Evolutionary conservation across 1,140 invertebrate species (phyloP).

Genomic region (Brachionus rotundiformis): DNA sequence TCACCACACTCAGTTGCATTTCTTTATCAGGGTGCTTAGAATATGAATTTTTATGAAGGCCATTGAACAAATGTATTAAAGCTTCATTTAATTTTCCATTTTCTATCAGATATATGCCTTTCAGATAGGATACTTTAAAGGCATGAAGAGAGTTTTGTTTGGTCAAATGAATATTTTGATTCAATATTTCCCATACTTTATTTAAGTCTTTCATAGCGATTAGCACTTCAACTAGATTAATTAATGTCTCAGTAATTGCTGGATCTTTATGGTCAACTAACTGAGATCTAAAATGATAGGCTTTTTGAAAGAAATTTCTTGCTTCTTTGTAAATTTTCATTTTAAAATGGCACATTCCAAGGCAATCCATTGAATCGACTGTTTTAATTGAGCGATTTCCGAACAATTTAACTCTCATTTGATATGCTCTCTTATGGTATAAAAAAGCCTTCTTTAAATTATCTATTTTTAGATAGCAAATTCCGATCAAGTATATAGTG

Average conservation of each 20-base stretch:
- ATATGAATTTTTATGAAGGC: neutral
- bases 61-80: neutral
- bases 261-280: neutral
- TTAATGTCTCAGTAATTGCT: neutral
- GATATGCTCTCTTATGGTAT: neutral
- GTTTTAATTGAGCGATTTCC: neutral
- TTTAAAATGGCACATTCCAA: neutral
- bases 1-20: neutral
- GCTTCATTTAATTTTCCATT: neutral
- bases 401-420: neutral
- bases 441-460: neutral
- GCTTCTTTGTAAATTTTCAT: neutral
- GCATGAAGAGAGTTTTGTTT: neutral
- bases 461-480: neutral
- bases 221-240: neutral
- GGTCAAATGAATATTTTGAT: neutral
- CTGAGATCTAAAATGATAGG: neutral
- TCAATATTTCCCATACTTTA: neutral
- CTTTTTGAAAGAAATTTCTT: neutral
- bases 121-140: neutral
- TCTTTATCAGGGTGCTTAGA: neutral
- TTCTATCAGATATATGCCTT: neutral
- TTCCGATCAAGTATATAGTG: neutral
- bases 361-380: neutral
- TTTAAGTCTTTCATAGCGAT: neutral